These are phyloP conservation scores for Spodoptera frugiperda DNA, from an alignment of 1,140 invertebrate species.

Conservation along the genomic window DNA sequence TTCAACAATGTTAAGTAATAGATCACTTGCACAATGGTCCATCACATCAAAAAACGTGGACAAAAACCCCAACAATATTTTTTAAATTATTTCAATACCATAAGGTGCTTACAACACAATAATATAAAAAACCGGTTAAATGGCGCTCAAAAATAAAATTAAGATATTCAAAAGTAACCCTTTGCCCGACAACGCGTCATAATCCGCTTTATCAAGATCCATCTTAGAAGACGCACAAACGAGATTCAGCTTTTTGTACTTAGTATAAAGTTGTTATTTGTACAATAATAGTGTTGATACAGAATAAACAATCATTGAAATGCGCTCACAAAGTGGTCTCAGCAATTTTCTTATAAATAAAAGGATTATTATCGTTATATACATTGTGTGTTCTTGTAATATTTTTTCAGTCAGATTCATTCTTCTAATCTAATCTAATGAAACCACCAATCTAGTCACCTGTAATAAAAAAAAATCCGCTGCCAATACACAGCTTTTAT, in stretches of 20 bases:
- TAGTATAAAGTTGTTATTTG: constrained; percentile 3
- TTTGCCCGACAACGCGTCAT: constrained; percentile 44
- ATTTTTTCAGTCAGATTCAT: too few relatives aligned
- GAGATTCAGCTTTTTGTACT: constrained; percentile 10
- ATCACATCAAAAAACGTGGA: background rate
- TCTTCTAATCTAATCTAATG: too few relatives aligned
- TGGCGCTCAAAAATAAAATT: constrained; percentile 58
- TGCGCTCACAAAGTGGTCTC: constrained; percentile 39
- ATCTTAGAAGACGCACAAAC: constrained; percentile 14
- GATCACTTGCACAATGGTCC: constrained; percentile 32
- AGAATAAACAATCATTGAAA: constrained; percentile 45
- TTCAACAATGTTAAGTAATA: background rate
- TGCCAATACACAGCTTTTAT: constrained; percentile 5
- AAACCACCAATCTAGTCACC: background rate
- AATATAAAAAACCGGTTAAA: constrained; percentile 45
- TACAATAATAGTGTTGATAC: background rate
- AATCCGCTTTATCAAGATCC: constrained; percentile 53
- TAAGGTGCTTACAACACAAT: constrained; percentile 46
- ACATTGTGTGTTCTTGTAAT: background rate
- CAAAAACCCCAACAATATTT: constrained; percentile 29
- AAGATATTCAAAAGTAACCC: constrained; percentile 61
- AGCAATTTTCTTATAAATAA: constrained; percentile 49
- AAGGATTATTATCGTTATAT: constrained; percentile 36
- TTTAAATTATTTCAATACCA: constrained; percentile 31
- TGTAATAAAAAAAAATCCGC: background rate